Evolutionary conservation across 2,888 invertebrate species (phyloP), one percentile per base, ranked within the genome.

Genomic region (Dasysyrphus tricinctus): DNA sequence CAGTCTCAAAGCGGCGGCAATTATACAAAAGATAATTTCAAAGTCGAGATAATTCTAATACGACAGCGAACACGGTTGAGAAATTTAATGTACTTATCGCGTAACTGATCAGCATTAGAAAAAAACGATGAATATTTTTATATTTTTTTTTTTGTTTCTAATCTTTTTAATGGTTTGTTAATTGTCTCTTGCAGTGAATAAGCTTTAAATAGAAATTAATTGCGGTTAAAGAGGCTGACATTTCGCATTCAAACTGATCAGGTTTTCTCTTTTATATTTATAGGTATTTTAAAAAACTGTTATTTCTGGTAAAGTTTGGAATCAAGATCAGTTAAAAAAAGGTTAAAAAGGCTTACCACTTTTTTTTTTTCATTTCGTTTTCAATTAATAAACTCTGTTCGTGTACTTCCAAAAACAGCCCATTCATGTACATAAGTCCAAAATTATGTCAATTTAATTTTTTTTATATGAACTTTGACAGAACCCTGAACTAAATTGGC

Each of bases 71-170:
- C n/a, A n/a, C 34, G 32, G 9, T 24, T 47, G 16, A 12, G 39
- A 32, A 51, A 24, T 24, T 3, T 39, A 56, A 19, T 12, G n/a
- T 57, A 81, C 32, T 34, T 32, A n/a, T 78, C 57, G 81, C 57
- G 63, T 54, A 80, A 74, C 79, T 79, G 74, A 74, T 77, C 77
- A 65, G 63, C 57, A 73, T 67, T 67, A 72, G 56, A 24, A 3
- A 24, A 39, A 65, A 57, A 19, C n/a, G 59, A 44, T 65, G 37
- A 24, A 24, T 24, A 32, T 32, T 2, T 54, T 54, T 54, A 3
- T 7, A 19, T 49, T 39, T 54, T n/a, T 12, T 39, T 16, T 56
- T 3, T 47, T 24, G 16, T 42, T 5, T 47, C 16, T 39, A 24
- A 2, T 24, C 16, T 3, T 51, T 51, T 47, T 56, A 34, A 37